Conservation (phyloP, 2,888 invertebrate species). For the Anodontia alba region DNA sequence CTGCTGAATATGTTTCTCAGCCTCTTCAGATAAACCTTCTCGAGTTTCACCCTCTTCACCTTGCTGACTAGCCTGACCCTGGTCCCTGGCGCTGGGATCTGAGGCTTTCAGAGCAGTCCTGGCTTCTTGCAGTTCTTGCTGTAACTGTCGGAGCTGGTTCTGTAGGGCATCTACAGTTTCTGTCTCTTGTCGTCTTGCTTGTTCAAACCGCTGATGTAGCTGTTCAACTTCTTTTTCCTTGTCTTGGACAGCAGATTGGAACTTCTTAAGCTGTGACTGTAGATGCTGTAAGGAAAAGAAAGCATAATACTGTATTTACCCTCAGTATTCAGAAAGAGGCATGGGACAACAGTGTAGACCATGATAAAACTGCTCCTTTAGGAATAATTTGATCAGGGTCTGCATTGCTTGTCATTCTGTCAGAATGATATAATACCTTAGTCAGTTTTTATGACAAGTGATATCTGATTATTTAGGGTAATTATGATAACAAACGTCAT, state of each 20-base stretch:
- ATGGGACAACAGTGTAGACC: no score
- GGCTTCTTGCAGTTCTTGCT: slow-evolving; percentile 46
- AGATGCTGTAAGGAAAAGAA: slow-evolving; percentile 21
- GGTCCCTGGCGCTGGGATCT: slow-evolving; percentile 3
- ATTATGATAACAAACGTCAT: no score
- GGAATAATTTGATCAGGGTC: no score
- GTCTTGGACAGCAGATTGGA: slow-evolving; percentile 40
- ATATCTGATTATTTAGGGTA: no score
- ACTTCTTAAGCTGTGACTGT: slow-evolving; percentile 49
- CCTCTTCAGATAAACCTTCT: slow-evolving; percentile 56
- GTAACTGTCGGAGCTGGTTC: slow-evolving; percentile 44
- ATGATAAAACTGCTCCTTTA: no score
- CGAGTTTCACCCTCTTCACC: slow-evolving; percentile 8
- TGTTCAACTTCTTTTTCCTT: slow-evolving; percentile 53
- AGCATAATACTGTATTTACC: background rate
- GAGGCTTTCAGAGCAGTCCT: slow-evolving; percentile 17
- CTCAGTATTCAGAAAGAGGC: no score
- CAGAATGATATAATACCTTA: no score
- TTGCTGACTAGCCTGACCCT: slow-evolving; percentile 25
- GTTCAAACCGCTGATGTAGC: slow-evolving; percentile 50
- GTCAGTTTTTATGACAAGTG: no score
- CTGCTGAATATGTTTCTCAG: slow-evolving; percentile 72
- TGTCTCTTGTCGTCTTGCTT: slow-evolving; percentile 43
- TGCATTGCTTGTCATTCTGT: no score
- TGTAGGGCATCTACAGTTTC: slow-evolving; percentile 58